These are phyloP conservation scores for Mohoua ochrocephala DNA, from an alignment of 2,113 vertebrate genomes.

Conservation along the genomic window DNA sequence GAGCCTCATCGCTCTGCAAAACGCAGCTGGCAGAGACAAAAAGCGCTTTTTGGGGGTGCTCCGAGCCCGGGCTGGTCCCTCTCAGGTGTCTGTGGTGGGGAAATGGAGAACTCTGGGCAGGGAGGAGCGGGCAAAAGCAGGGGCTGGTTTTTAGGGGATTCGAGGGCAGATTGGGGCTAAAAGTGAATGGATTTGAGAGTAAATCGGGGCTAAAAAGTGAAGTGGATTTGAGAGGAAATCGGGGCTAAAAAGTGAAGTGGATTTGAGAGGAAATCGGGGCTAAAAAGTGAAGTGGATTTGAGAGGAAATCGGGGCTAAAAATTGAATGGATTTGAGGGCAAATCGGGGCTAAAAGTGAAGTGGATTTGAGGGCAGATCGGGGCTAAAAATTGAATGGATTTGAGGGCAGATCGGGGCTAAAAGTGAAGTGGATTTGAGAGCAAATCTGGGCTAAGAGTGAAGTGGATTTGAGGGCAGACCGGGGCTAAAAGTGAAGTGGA, in stretches of 20 bases:
- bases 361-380: no score
- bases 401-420: no score
- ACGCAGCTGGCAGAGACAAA: neutral
- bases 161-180: no score
- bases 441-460: no score
- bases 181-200: neutral
- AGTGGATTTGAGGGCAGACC: no score
- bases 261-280: neutral
- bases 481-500: no score
- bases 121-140: no score
- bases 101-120: neutral
- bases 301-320: neutral
- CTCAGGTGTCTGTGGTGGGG: neutral
- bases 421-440: no score
- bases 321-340: neutral
- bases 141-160: no score
- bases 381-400: no score
- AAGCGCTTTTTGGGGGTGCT: neutral
- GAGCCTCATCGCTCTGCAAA: accelerated
- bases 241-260: neutral
- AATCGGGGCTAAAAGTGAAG: no score
- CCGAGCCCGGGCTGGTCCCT: neutral
- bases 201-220: neutral
- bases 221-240: neutral
- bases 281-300: neutral